Evolutionary conservation across 2,797 vertebrate genomes (phyloP), one percentile per base, ranked within the genome.

Genomic region (Adrianichthys oophorus): DNA sequence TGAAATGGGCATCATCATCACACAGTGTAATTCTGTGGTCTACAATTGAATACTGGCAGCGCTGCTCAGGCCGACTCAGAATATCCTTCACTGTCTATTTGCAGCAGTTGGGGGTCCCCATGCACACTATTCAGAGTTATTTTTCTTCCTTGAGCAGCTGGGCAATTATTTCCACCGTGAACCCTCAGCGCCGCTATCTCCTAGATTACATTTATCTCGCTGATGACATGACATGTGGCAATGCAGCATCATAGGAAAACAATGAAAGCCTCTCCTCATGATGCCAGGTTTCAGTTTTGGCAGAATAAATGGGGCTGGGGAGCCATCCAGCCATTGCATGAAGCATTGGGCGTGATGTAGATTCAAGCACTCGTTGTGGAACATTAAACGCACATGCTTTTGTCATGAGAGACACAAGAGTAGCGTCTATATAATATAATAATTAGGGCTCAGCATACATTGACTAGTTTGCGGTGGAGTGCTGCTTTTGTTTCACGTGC

Each of bases 161-260:
- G 41, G 32, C 65, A 77, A 87, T 90, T 85, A 87, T 82, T 87
- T 83, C 81, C 80, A 68, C 79, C 72, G 62, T 69, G 70, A 70
- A 59, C 75, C 76, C 79, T 75, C 69, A 78, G 65, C 53, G 76
- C 72, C 69, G 74, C 73, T 47, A 48, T 72, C 66, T 65, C 59
- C 80, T 63, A 87, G 88, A 85, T 88, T 85, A 86, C 76, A 88
- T 79, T 82, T 78, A 77, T 87, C 84, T 70, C 62, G 68, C 72
- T 76, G 82, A 74, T 62, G 79, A 82, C 82, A 79, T 83, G 68
- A 68, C 70, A 82, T 85, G 83, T 84, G 66, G 73, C 49, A 44
- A 65, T 63, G 67, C 64, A 72, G 49, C 82, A 79, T 74, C 57
- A 72, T 68, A 57, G 60, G 55, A 75, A 75, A 77, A 83, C 77